phyloP scores from a whole-genome alignment of 2,888 invertebrate genomes.

The Folsomia candida region DNA sequence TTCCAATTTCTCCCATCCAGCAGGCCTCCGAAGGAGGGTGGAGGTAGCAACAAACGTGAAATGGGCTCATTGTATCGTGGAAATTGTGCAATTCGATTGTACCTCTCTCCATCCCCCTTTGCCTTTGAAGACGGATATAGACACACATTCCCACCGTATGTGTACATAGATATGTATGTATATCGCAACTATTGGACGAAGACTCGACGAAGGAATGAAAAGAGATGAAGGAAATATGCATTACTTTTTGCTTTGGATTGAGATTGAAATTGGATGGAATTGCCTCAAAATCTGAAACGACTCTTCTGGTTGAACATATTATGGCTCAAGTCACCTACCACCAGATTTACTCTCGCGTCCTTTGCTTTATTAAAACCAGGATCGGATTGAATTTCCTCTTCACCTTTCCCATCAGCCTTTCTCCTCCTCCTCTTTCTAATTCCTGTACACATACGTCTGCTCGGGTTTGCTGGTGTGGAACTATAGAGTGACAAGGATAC shows the following conservation, averaged over 20 bases:
- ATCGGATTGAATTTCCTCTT: conserved; percentile 3
- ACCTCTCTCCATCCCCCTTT: not conserved
- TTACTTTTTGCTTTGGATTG: conserved; percentile 10
- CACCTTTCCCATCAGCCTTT: not conserved
- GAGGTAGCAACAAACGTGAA: not conserved
- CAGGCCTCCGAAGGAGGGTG: no score
- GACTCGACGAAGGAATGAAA: not conserved
- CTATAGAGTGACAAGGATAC: no score
- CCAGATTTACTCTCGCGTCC: not conserved
- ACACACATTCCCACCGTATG: not conserved
- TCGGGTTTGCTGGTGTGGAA: no score
- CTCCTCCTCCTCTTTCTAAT: not conserved
- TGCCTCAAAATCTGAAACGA: conserved; percentile 7
- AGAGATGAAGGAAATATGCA: conserved; percentile 8
- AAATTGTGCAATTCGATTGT: not conserved
- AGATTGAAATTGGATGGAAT: conserved; percentile 13
- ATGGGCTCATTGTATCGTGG: not conserved
- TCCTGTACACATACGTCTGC: not conserved
- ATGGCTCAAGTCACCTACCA: not conserved
- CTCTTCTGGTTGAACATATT: not conserved
- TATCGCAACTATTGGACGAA: not conserved
- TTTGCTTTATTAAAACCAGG: conserved; percentile 14
- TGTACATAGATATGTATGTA: no score
- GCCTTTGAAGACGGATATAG: not conserved
- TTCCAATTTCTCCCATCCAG: not conserved